These are phyloP conservation scores for Xanthorhoe designata DNA, from an alignment of 2,888 invertebrate genomes.

Conservation along the genomic window DNA sequence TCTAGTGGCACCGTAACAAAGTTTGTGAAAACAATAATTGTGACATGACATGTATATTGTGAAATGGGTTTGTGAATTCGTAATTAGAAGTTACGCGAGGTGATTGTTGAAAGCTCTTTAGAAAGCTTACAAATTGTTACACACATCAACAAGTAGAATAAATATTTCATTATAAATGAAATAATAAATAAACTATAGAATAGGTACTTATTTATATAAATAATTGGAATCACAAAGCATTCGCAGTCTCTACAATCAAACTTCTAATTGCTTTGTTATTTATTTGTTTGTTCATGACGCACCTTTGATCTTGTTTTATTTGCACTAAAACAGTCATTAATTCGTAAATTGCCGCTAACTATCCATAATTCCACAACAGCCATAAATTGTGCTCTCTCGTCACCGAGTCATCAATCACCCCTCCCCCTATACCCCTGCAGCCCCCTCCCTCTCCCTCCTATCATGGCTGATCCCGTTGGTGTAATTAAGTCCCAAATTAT, in stretches of 20 bases:
- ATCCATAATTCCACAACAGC: constrained; percentile 39
- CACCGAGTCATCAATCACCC: constrained; percentile 65
- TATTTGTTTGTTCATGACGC: no score
- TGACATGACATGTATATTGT: constrained; percentile 35
- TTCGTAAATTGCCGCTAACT: constrained; percentile 37
- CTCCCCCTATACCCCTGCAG: constrained; percentile 25
- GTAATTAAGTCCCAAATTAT: constrained; percentile 67
- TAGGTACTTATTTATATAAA: neutral
- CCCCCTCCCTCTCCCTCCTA: constrained; percentile 41
- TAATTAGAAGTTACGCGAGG: constrained; percentile 38
- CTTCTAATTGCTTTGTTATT: no score
- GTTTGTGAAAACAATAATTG: constrained; percentile 47
- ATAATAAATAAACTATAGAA: no score
- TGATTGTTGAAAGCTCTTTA: constrained; percentile 26
- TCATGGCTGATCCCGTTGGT: constrained; percentile 32
- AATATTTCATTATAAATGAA: no score
- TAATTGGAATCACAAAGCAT: no score
- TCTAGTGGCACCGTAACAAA: constrained; percentile 47
- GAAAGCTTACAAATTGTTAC: constrained; percentile 11
- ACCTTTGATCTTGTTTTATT: neutral
- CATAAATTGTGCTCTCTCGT: constrained; percentile 56
- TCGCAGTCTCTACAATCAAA: neutral
- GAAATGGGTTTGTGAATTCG: constrained; percentile 45
- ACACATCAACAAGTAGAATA: neutral
- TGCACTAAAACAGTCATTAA: constrained; percentile 22